Base-by-base conservation (phyloP, 2,888 invertebrate genomes). In the Caenorhabditis virilis region DNA sequence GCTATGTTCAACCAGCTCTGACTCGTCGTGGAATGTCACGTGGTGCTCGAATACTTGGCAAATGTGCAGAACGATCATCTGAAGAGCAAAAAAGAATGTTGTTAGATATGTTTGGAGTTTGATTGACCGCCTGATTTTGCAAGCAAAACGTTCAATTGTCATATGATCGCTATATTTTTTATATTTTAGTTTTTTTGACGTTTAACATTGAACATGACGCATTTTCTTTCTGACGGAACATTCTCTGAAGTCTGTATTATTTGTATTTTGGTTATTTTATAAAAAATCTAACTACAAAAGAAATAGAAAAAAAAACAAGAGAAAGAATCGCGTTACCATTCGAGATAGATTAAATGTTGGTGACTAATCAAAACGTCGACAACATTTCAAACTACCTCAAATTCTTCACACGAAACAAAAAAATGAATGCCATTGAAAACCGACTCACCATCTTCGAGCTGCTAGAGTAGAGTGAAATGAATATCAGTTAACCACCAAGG, bases 361-460 rank as follows among this genome's bases (percentile, higher is more conserved):
- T 2, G 56, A 54, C 48, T n/a, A 11, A 26, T 22, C 9, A 18
- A 23, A 23, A 23, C 33, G 52, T 60, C 60, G 41, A 61, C 68
- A 68, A 57, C 64, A 68, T 68, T 64, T 23, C 42, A 64, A 54
- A 64, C 68, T 68, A 68, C 68, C 68, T 68, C 68, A 68, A 39
- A 55, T 20, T 18, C 42, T 22, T 9, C 25, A 26, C 11, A 43
- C 30, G 13, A 30, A 30, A 30, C 13, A 9, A 30, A 30, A 9
- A 30, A 30, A 30, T 30, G n/a, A n/a, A n/a, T n/a, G n/a, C n/a
- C n/a, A n/a, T n/a, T n/a, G n/a, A n/a, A n/a, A n/a, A n/a, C n/a
- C n/a, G n/a, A n/a, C n/a, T n/a, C n/a, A n/a, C n/a, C n/a, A n/a
- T n/a, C n/a, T n/a, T n/a, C n/a, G n/a, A n/a, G n/a, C n/a, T n/a